Base-by-base conservation (phyloP, 2,888 invertebrate genomes). In the Macaria liturata region DNA sequence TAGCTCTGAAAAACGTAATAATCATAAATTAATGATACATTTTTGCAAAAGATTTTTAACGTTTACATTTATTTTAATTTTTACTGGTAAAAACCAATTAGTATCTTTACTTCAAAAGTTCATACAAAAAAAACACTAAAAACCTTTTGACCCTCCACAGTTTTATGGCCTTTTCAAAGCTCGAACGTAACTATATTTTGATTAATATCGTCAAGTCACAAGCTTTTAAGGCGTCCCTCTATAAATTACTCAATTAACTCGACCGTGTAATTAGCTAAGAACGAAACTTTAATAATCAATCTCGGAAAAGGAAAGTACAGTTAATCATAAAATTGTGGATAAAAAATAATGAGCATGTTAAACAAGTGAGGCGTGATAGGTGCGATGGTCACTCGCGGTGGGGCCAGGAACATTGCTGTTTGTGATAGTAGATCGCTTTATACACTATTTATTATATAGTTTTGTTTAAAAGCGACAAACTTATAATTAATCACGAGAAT, bases 251-350 rank as follows among this genome's bases (percentile, higher is more conserved):
- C 82, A 85, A 89, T 89, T 86, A 89, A 76, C 75, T 73, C 70
- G 68, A 75, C 74, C 80, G 70, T 83, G 72, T 84, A 87, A 89
- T 88, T 88, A 88, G 82, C 75, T 78, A 71, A 72, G 74, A 78
- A 83, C 78, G 79, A 81, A 82, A 81, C 83, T 80, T 83, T 80
- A 83, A 86, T 88, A 88, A 88, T 88, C 88, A 88, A 90, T 89
- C 87, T 85, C 71, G 70, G 72, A 81, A 75, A 82, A 80, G 69
- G 87, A 88, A 88, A 89, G 89, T 88, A 84, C 85, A 70, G 87
- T 84, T 86, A 87, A 80, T 78, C 80, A 78, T 73, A 70, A 68
- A 74, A 76, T 78, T 78, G 75, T 68, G 67, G 71, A 76, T 76
- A 83, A 86, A 86, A 89, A 88, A 84, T 87, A 88, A 90, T 88